phyloP scores from a whole-genome alignment of 2,797 vertebrate genomes.

The Chloroceryle inda region DNA sequence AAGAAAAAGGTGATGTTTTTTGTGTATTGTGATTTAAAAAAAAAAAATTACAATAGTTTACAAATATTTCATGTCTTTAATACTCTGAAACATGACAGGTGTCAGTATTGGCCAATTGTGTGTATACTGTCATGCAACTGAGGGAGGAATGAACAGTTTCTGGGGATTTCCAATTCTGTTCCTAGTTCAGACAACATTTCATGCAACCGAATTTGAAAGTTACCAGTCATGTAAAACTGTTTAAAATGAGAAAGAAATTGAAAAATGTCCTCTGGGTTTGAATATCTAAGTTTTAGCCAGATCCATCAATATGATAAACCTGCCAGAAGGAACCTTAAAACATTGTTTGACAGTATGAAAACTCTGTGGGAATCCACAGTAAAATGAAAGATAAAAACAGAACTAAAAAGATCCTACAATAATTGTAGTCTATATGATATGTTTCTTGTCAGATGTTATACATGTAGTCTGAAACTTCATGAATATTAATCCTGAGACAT shows the following conservation, averaged over 20 bases:
- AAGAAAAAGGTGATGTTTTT: background rate
- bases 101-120: fast-evolving
- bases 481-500: slow-evolving; percentile 54
- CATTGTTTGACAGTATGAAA: background rate
- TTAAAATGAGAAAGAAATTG: background rate
- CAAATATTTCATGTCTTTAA: background rate
- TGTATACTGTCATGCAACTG: fast-evolving
- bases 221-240: background rate
- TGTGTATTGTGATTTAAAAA: background rate
- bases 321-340: background rate
- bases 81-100: background rate
- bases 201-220: background rate
- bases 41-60: background rate
- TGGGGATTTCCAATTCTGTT: background rate
- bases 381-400: slow-evolving; percentile 32
- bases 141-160: background rate
- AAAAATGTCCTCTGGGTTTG: background rate
- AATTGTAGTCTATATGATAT: background rate
- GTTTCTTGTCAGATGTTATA: slow-evolving; percentile 13
- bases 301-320: background rate
- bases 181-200: background rate
- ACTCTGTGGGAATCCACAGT: background rate
- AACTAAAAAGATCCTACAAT: background rate
- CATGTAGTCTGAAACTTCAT: slow-evolving; percentile 32
- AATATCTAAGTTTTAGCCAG: background rate